Evolutionary conservation across 2,888 invertebrate genomes (phyloP).

Genomic region (Buathra laborator): DNA sequence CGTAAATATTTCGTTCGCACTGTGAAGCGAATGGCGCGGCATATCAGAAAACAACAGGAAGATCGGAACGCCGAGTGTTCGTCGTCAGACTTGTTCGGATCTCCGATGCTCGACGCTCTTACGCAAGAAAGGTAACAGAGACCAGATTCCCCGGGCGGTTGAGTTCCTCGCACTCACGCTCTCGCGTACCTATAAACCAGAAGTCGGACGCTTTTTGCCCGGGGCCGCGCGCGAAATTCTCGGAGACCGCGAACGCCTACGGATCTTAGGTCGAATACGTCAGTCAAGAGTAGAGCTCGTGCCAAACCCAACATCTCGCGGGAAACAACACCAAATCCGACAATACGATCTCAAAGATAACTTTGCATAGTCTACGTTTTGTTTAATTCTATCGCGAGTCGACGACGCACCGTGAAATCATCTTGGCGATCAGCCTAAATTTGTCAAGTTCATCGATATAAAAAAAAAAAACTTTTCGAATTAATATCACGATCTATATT

Average conservation of each 20-base stretch:
- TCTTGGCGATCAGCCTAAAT: no score
- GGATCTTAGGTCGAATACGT: background rate
- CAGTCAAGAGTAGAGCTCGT: background rate
- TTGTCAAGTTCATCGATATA: no score
- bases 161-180: constrained; percentile 29
- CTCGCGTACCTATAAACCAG: constrained; percentile 23
- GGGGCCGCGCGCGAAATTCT: constrained; percentile 17
- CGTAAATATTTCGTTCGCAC: constrained; percentile 16
- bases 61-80: constrained; percentile 14
- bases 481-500: background rate
- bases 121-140: constrained; percentile 69
- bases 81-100: constrained; percentile 32
- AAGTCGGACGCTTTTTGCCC: constrained; percentile 56
- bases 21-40: background rate
- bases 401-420: no score
- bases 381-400: background rate
- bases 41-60: constrained; percentile 1
- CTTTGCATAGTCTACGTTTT: background rate
- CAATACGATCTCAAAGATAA: background rate
- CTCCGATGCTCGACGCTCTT: constrained; percentile 49
- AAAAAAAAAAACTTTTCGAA: no score
- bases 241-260: constrained; percentile 8
- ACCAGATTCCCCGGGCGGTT: constrained; percentile 68
- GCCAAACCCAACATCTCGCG: background rate
- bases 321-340: background rate